phyloP scores from a whole-genome alignment of 2,797 vertebrate species.

The Prunella strophiata region DNA sequence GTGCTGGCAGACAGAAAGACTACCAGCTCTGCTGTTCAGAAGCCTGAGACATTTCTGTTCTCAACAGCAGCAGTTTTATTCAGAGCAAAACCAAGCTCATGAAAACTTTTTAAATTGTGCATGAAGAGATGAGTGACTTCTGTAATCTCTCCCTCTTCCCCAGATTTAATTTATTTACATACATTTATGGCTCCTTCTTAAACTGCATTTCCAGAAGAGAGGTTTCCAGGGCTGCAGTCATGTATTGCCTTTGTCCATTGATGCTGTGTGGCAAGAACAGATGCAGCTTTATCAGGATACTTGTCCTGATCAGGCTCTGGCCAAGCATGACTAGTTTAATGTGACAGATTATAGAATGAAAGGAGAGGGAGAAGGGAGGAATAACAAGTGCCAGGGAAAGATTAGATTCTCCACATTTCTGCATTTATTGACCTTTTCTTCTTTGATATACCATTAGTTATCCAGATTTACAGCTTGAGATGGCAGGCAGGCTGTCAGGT shows the following conservation, averaged over 20 bases:
- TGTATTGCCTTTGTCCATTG: neutral
- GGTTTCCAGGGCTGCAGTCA: neutral
- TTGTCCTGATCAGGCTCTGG: neutral
- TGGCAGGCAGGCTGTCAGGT: constrained; percentile 1
- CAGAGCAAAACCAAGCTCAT: neutral
- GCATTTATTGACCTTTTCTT: constrained; percentile 50
- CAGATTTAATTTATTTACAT: neutral
- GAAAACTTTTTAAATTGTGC: neutral
- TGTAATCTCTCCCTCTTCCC: neutral
- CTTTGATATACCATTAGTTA: neutral
- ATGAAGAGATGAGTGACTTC: neutral
- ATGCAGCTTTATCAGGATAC: neutral
- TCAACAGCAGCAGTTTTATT: neutral
- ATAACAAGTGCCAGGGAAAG: neutral
- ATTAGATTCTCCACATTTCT: constrained; percentile 8
- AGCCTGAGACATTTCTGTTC: neutral
- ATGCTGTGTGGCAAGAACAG: neutral
- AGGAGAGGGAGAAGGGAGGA: neutral
- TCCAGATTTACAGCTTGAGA: neutral
- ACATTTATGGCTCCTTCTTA: neutral
- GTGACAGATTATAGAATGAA: constrained; percentile 14
- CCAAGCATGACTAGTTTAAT: neutral
- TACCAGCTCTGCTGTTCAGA: neutral
- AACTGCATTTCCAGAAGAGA: neutral
- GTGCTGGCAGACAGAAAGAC: neutral